These are phyloP conservation scores for Platycheirus albimanus DNA, from an alignment of 2,888 invertebrate genomes.

Conservation along the genomic window DNA sequence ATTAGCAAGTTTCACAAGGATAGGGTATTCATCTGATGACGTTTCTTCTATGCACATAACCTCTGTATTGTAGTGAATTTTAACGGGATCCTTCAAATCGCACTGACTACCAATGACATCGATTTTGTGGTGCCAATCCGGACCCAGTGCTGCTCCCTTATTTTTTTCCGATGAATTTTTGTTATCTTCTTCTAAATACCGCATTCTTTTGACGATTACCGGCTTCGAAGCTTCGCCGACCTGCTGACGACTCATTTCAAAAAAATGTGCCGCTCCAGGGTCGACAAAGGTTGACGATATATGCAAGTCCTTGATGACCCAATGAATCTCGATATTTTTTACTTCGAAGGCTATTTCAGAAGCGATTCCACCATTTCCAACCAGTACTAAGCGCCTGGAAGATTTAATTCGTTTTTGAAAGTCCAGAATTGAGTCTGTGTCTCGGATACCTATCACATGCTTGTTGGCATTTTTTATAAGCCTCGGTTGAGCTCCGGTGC, in stretches of 20 bases:
- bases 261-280: conserved; percentile 97
- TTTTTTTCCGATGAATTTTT: conserved; percentile 79
- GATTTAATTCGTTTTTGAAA: conserved; percentile 88
- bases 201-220: conserved; percentile 85
- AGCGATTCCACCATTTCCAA: conserved; percentile 99
- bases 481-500: conserved; percentile 95
- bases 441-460: conserved; percentile 93
- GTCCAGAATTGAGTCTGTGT: conserved; percentile 94
- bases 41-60: conserved; percentile 78
- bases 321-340: conserved; percentile 91
- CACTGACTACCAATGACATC: conserved; percentile 84
- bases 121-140: conserved; percentile 95
- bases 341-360: conserved; percentile 97
- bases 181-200: conserved; percentile 85
- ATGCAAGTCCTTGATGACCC: conserved; percentile 96
- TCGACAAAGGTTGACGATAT: conserved; percentile 98
- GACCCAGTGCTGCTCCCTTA: conserved; percentile 96
- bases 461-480: conserved; percentile 86
- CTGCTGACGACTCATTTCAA: conserved; percentile 80
- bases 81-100: conserved; percentile 81
- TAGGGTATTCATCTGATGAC: conserved; percentile 84
- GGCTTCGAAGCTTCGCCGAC: conserved; percentile 41
- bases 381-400: conserved; percentile 89
- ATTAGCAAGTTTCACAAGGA: conserved; percentile 89
- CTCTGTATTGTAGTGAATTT: conserved; percentile 86